Percentiles rank a stretch among this genome's conserved stretches.
Conservation (phyloP, 2,113 vertebrate species). For the Mustelus asterias region DNA sequence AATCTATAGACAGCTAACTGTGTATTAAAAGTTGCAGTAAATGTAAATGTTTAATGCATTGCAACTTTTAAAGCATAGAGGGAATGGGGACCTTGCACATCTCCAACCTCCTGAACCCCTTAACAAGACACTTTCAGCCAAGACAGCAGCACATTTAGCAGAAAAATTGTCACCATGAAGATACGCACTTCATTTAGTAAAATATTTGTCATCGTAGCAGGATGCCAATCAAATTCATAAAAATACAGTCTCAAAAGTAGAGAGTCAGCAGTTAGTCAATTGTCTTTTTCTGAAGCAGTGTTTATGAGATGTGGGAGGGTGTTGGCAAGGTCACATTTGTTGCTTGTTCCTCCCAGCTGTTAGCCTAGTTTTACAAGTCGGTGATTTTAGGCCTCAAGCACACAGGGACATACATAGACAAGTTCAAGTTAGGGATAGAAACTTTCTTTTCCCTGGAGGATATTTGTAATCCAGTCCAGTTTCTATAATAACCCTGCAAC, state of each 20-base stretch:
- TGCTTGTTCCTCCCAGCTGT: neutral
- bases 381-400: neutral
- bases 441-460: neutral
- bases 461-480: neutral
- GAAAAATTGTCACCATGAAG: neutral
- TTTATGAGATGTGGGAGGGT: neutral
- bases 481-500: neutral
- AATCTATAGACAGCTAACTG: neutral
- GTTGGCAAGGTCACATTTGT: neutral
- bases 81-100: neutral
- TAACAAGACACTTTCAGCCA: neutral
- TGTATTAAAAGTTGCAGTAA: neutral
- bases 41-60: neutral
- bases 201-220: neutral
- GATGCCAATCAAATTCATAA: neutral
- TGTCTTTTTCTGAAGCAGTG: conserved; percentile 2
- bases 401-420: neutral
- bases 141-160: neutral
- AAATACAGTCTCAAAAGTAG: neutral
- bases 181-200: neutral
- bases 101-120: neutral
- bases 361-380: neutral
- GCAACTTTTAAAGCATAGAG: neutral
- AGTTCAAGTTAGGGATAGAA: neutral
- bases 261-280: conserved; percentile 1